Evolutionary conservation across 2,888 invertebrate genomes (phyloP), one percentile per base, ranked within the genome.

Genomic region (Drosophila pseudotakahashii): DNA sequence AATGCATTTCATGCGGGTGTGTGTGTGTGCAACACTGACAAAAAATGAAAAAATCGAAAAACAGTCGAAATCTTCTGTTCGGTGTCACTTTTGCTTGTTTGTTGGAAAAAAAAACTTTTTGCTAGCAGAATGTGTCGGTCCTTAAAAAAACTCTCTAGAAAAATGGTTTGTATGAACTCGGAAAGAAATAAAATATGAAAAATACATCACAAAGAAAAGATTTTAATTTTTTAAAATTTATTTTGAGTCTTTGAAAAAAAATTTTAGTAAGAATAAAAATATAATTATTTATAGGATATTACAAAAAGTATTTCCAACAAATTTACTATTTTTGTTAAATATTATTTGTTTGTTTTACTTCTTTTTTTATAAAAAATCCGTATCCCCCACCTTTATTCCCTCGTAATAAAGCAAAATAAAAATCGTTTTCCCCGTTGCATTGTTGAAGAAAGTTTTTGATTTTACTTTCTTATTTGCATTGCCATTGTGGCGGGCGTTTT

Each of bases 21-120:
- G 32, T 42, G 42, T 19, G n/a, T 34, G 32, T 79, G 69, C 69
- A 37, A 45, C 76, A 69, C 73, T 30, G 37, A 41, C 37, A 47
- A 44, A 23, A 37, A 69, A 32, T 37, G 32, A 50, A 60, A 68
- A 61, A 34, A 39, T 30, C 16, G 14, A 36, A 60, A 58, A 51
- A 47, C 34, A 32, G 45, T 39, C 64, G 54, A 72, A 81, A 76
- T 70, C 85, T 81, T 83, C 72, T 81, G 86, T 79, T 88, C 77
- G 77, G 73, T 81, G 86, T 81, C 81, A 86, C 86, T 88, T 85
- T 88, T 86, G 88, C 83, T 79, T 75, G 81, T 81, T 88, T 81
- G 86, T 72, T 79, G 88, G 77, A 67, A 69, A 77, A 75, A 80
- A 81, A 85, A 77, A 88, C 77, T 71, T 82, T 83, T 86, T 64